phyloP scores from a whole-genome alignment of 2,888 invertebrate species.

The Andrena haemorrhoa region DNA sequence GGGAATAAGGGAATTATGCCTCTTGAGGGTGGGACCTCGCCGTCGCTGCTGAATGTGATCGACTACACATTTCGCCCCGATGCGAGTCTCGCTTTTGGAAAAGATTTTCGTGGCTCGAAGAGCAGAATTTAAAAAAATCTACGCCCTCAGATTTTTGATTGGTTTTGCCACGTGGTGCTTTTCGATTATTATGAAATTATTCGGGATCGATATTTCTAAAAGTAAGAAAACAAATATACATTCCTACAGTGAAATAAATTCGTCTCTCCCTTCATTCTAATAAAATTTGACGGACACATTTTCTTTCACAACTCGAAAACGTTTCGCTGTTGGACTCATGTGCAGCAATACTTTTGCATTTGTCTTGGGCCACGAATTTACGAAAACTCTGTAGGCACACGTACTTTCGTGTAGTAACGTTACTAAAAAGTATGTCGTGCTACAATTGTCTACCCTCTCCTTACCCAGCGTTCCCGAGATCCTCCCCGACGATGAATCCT shows the following conservation, averaged over 20 bases:
- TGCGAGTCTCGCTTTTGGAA: not conserved
- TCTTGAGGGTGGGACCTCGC: constrained; percentile 43
- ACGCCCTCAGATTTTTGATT: not conserved
- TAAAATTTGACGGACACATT: not conserved
- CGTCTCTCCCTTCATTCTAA: not conserved
- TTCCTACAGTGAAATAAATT: not conserved
- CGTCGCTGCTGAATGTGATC: constrained; percentile 30
- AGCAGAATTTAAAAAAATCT: not conserved
- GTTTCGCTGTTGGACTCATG: no score
- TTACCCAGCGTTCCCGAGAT: not conserved
- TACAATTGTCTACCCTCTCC: constrained; percentile 3
- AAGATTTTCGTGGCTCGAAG: not conserved
- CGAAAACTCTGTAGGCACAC: no score
- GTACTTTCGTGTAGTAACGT: no score
- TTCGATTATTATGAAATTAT: not conserved
- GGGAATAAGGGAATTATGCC: constrained; percentile 67
- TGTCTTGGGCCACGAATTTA: no score
- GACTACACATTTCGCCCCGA: constrained; percentile 8
- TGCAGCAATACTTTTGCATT: no score
- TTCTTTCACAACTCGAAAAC: not conserved
- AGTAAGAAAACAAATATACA: not conserved
- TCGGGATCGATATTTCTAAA: not conserved
- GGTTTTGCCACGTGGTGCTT: not conserved
- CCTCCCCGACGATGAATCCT: constrained; percentile 12
- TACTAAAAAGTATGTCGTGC: no score